Base-by-base conservation (phyloP, 2,113 vertebrate genomes). In the Phalacrocorax brasilianus region DNA sequence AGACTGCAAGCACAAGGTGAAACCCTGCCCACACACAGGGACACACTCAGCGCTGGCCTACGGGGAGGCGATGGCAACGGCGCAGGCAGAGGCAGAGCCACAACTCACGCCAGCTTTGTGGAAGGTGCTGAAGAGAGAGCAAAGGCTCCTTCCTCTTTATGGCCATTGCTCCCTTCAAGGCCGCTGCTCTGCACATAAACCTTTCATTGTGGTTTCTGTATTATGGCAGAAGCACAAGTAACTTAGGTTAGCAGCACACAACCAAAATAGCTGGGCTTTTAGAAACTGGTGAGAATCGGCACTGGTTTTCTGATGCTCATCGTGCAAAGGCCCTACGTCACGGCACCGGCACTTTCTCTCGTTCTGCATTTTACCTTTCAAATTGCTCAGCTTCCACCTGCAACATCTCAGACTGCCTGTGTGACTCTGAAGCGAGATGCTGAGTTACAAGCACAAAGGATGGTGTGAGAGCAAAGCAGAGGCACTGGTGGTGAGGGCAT, bases 1-100 rank as follows among this genome's bases (percentile, higher is more conserved):
- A 2, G 72, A 11, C 7, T 6, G 49, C 8, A n/a, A 40, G 55
- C 1, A 1, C 40, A 14, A 35, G 53, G 28, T n/a, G 65, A 38
- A 91, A 30, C 6, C 14, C 49, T 68, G 75, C 73, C 65, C 70
- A 21, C 0, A 1, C 21, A 19, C 4, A 20, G 62, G 47, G 66
- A n/a, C 26, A 5, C 0, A 3, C 5, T 78, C 19, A 1, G 73
- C 0, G 2, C 0, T 14, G 85, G 80, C 9, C 50, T 7, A 6
- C 0, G 3, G 70, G 89, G 80, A 81, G 58, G 68, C 0, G 21
- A 56, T 1, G 5, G 38, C 42, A 27, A 2, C 0, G 5, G 47
- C 1, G 26, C 44, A 19, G n/a, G 68, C 30, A 35, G 55, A 26
- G 49, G 53, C 76, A 83, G 38, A 45, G 79, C 1, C 17, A 40